These are phyloP conservation scores for Cervus canadensis DNA, from an alignment of 2,113 vertebrate genomes.

Conservation along the genomic window DNA sequence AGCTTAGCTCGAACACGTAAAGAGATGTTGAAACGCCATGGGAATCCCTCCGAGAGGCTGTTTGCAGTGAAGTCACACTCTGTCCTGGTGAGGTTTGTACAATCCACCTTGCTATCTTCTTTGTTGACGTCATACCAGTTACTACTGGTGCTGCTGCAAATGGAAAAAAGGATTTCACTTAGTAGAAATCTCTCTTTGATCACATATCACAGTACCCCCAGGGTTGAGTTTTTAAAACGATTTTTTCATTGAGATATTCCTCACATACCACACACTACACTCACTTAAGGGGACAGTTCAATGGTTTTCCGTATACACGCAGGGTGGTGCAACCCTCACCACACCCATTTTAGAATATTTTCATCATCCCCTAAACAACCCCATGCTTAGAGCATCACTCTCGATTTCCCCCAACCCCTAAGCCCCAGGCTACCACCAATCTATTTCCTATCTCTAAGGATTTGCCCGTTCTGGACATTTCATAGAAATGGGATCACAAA, in stretches of 20 bases:
- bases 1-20: slow-evolving; percentile 72
- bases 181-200: not conserved
- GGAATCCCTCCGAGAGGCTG: accelerated
- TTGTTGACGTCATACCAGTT: not conserved
- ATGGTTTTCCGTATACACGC: no score
- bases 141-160: not conserved
- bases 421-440: not conserved
- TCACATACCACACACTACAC: accelerated
- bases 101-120: slow-evolving; percentile 33
- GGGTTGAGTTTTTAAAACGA: not conserved
- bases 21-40: not conserved
- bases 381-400: not conserved
- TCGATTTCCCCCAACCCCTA: no score
- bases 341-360: not conserved
- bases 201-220: not conserved
- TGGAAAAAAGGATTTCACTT: not conserved
- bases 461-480: not conserved
- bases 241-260: not conserved
- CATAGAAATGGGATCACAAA: not conserved
- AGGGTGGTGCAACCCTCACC: no score
- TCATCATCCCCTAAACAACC: not conserved
- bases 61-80: slow-evolving; percentile 52
- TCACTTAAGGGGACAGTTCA: not conserved
- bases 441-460: not conserved
- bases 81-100: not conserved